Base-by-base conservation (phyloP, 1,140 invertebrate genomes). In the Aphis craccivora region DNA sequence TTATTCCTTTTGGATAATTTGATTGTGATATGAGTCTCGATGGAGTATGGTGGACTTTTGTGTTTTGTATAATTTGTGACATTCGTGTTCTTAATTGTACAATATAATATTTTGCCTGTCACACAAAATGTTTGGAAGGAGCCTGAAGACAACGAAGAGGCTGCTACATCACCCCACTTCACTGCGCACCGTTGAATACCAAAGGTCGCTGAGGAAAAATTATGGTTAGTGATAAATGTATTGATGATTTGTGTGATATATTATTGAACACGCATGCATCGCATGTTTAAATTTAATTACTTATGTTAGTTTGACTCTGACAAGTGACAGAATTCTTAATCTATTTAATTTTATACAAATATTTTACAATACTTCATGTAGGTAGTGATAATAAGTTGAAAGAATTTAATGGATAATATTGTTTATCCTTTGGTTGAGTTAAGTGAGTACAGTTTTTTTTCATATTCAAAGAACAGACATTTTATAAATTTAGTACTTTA, bases 121-220 rank as follows among this genome's bases (percentile, higher is more conserved):
- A 22, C n/a, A n/a, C 25, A 43, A 83, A 35, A 93, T 93, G 91
- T 93, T 93, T 30, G 48, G 48, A 40, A 84, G 91, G 25, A 93
- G 48, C 81, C 48, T 93, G 48, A 93, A 84, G 48, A 93, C 76
- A 48, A 93, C 76, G 35, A 93, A 83, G 48, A 81, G 45, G n/a
- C 48, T 93, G 81, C 51, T 91, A n/a, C 53, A 84, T 83, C 48
- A 86, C 81, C 48, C 91, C 76, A 40, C 91, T 86, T 40, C 91
- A 30, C n/a, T 93, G 23, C 45, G 76, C n/a, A 55, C 76, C 35
- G 48, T 93, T 23, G 81, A 37, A 25, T 93, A 67, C 25, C 91
- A 93, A 93, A 93, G 81, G 91, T 93, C 91, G 91, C 81, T 55
- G 48, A 93, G 81, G 35, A 93, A 93, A 86, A 93, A 93, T 55